phyloP scores from a whole-genome alignment of 2,797 vertebrate genomes.

The Cossypha heuglini region DNA sequence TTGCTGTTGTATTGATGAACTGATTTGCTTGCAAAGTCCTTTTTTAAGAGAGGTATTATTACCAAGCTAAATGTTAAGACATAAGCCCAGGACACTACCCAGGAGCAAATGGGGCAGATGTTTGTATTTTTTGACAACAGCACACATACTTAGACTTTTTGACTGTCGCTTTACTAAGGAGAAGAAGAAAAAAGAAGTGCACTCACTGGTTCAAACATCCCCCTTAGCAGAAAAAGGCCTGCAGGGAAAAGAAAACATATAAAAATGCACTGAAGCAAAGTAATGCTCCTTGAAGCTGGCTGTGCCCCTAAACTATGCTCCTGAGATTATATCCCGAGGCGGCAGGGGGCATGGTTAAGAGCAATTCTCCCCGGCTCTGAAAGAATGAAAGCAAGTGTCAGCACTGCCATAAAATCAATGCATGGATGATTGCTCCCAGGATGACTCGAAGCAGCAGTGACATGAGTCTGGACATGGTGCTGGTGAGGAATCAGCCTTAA shows the following conservation, averaged over 20 bases:
- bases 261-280: conserved; percentile 57
- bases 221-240: conserved; percentile 54
- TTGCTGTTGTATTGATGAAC: neutral
- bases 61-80: neutral
- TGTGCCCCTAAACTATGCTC: conserved; percentile 53
- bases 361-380: neutral
- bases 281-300: conserved; percentile 56
- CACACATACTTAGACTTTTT: conserved; percentile 6
- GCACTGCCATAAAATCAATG: conserved; percentile 42
- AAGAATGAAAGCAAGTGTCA: conserved; percentile 61
- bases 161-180: conserved; percentile 33
- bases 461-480: conserved; percentile 12
- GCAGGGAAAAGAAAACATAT: conserved; percentile 51
- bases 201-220: neutral
- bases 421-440: conserved; percentile 53
- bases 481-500: conserved; percentile 36
- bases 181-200: neutral
- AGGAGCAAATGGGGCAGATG: neutral
- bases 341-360: conserved; percentile 40
- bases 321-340: conserved; percentile 51
- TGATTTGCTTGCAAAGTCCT: conserved; percentile 3
- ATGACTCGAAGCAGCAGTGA: conserved; percentile 26
- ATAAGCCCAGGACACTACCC: neutral
- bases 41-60: neutral
- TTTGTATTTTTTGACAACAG: conserved; percentile 23